Base-by-base conservation (phyloP, 2,113 vertebrate species). In the Ardeotis arabs region DNA sequence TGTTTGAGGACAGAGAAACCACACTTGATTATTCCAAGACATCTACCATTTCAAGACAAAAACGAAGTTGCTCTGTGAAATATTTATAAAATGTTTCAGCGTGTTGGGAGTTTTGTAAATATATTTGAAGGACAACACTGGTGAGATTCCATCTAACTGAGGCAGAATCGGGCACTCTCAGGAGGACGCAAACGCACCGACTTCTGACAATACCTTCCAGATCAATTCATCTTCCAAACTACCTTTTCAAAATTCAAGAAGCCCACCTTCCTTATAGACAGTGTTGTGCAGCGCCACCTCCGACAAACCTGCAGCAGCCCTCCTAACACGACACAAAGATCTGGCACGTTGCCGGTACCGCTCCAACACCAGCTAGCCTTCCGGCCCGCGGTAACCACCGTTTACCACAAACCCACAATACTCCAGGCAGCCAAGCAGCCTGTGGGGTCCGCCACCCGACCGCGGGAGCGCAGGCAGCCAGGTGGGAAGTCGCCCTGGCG, bases 1-100 rank as follows among this genome's bases (percentile, higher is more conserved):
- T 19, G 44, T 9, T 27, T 37, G 31, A n/a, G 47, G 62, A 22
- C 75, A 17, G 10, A 49, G 63, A 27, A 37, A 58, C 20, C 22
- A 2, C 20, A 1, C 4, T 21, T 3, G 1, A 18, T 6, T 31
- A 14, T 23, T 4, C 23, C 55, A 11, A 4, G 0, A 1, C 0
- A 27, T 7, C 13, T 1, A 3, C 8, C 0, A 6, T 6, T 39
- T 9, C 14, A 0, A 14, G n/a, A 0, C 4, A 15, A 31, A 73
- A 81, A n/a, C 0, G 1, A 28, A 66, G 55, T 12, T 16, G 29
- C 17, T 64, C 45, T 20, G 1, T 7, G 21, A 35, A 76, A 31
- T 0, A 20, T 4, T 24, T 14, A 1, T 1, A 7, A 35, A 78
- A 41, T 1, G 2, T n/a, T 47, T 7, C 2, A 0, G 0, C 7